These are phyloP conservation scores for Aphidius colemani DNA, from an alignment of 2,888 invertebrate genomes.

Conservation along the genomic window DNA sequence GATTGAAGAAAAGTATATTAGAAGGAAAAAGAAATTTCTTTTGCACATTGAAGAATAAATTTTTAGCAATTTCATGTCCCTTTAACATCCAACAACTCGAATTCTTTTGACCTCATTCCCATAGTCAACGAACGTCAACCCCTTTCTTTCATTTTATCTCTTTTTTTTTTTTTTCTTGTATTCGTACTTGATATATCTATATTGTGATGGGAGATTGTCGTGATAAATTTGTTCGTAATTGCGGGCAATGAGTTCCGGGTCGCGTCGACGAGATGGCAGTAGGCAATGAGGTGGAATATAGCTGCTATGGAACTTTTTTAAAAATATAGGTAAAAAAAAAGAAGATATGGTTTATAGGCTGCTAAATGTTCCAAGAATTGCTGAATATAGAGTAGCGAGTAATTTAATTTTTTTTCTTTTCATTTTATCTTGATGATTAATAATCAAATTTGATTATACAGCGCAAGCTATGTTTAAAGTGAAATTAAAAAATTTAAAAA, in stretches of 20 bases:
- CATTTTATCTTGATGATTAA: too few species aligned
- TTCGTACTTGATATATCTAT: not conserved
- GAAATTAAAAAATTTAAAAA: too few species aligned
- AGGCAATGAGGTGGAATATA: constrained; percentile 28
- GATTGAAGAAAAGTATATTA: constrained; percentile 11
- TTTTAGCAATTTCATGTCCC: constrained; percentile 1
- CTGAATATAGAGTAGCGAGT: not conserved
- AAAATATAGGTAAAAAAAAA: not conserved
- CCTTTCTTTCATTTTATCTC: constrained; percentile 13
- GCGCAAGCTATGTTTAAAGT: too few species aligned
- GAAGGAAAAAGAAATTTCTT: constrained; percentile 19
- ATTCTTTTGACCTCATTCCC: not conserved
- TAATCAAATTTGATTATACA: too few species aligned
- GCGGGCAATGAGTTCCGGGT: constrained; percentile 39
- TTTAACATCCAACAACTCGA: constrained; percentile 3
- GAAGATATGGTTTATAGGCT: constrained; percentile 4
- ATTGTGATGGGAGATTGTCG: constrained; percentile 22
- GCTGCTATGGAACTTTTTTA: constrained; percentile 20
- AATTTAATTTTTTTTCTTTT: too few species aligned
- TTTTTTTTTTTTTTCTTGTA: constrained; percentile 17
- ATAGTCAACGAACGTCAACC: not conserved
- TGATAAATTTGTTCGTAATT: constrained; percentile 40
- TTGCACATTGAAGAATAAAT: constrained; percentile 23
- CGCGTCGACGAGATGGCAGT: constrained; percentile 26
- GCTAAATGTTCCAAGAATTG: not conserved